phyloP scores from a whole-genome alignment of 2,113 vertebrate genomes.

The Chaetura pelagica region DNA sequence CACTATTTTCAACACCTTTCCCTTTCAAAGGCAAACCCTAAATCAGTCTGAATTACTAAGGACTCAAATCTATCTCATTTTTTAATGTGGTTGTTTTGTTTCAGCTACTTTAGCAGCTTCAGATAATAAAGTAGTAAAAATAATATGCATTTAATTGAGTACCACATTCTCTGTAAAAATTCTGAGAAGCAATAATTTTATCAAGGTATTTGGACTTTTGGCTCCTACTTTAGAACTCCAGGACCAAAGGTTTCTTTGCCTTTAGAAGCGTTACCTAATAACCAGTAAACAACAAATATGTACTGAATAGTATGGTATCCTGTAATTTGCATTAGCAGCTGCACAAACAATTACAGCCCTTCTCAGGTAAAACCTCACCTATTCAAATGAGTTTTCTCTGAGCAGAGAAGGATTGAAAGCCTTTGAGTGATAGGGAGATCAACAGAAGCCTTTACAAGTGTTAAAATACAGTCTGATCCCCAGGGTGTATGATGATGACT shows the following conservation, averaged over 20 bases:
- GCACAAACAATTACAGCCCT: conserved; percentile 4
- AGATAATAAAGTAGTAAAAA: background rate
- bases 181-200: background rate
- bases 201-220: background rate
- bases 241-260: background rate
- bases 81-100: background rate
- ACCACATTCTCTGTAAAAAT: background rate
- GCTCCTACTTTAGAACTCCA: background rate
- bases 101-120: background rate
- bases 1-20: background rate
- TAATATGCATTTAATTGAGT: background rate
- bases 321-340: background rate
- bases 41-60: background rate
- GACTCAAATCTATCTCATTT: background rate
- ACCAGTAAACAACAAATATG: background rate
- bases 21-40: background rate
- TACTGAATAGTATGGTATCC: background rate
- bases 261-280: background rate
- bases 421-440: background rate
- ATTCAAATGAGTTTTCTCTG: background rate
- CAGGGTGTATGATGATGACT: background rate
- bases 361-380: background rate
- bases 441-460: background rate
- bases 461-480: background rate
- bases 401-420: background rate